A percentile compares a stretch with the other conserved stretches of the same genome.
Conservation (phyloP, 2,113 vertebrate species). For the Mus pahari region DNA sequence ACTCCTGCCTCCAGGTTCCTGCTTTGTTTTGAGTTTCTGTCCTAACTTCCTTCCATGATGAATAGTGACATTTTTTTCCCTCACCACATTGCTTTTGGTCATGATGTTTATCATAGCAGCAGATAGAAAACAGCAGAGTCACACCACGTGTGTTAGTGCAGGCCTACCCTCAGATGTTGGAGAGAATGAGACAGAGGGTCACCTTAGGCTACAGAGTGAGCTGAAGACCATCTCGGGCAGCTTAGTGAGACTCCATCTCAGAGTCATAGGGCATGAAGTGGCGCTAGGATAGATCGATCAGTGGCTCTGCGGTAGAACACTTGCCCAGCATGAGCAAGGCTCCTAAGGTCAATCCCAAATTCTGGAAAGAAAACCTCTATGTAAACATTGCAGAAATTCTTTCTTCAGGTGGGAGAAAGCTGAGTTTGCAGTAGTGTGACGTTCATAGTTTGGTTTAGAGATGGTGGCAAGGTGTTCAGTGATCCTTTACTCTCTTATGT, state of each 20-base stretch:
- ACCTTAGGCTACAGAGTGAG: background rate
- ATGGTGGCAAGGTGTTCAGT: background rate
- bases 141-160: background rate
- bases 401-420: background rate
- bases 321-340: background rate
- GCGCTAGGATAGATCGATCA: background rate
- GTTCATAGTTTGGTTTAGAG: conserved; percentile 7
- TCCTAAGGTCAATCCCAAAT: background rate
- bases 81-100: background rate
- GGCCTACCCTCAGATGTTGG: background rate
- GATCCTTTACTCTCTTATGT: background rate
- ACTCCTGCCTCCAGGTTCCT: background rate
- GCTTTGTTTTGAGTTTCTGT: background rate
- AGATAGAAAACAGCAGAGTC: background rate
- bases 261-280: background rate
- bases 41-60: background rate
- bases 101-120: background rate
- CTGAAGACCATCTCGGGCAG: background rate
- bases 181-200: background rate
- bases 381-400: conserved; percentile 27
- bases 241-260: background rate
- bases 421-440: background rate
- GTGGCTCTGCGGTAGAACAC: background rate
- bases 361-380: background rate
- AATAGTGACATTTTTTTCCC: background rate